Evolutionary conservation across 37 sponge, comb jelly and placozoan species (phyloP).

Genomic region (Haliclona indistincta): DNA sequence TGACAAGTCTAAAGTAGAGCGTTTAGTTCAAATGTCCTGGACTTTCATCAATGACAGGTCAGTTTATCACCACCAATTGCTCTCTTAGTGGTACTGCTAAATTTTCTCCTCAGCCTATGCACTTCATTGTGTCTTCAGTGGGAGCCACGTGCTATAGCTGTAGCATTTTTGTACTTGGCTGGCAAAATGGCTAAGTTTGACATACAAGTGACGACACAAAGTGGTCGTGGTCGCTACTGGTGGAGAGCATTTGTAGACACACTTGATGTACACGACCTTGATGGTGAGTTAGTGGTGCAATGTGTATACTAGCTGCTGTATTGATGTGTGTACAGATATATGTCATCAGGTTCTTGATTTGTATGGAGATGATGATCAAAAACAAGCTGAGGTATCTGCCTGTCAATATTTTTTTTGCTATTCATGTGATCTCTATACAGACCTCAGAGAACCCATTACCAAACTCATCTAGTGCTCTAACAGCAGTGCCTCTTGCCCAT

Average conservation of each 20-base stretch:
- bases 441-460: no score
- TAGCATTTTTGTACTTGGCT: constrained; percentile 85
- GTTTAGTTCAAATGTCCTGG: constrained; percentile 91
- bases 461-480: no score
- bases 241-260: constrained; percentile 88
- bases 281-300: constrained; percentile 30
- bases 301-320: not conserved
- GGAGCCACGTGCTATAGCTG: constrained; percentile 85
- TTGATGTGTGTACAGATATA: constrained; percentile 5
- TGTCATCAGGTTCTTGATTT: constrained; percentile 72
- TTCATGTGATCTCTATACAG: no score
- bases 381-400: no score
- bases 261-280: constrained; percentile 77
- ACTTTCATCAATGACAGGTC: constrained; percentile 95
- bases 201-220: constrained; percentile 41
- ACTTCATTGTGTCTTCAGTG: constrained; percentile 89
- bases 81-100: not conserved
- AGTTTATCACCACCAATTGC: not conserved
- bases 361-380: constrained; percentile 39
- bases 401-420: constrained; percentile 1
- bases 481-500: no score
- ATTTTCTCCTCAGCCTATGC: constrained; percentile 57
- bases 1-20: constrained; percentile 74
- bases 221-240: constrained; percentile 62
- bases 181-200: constrained; percentile 75